Conservation (phyloP, 2,888 invertebrate genomes). For the Gymnoscelis rufifasciata region DNA sequence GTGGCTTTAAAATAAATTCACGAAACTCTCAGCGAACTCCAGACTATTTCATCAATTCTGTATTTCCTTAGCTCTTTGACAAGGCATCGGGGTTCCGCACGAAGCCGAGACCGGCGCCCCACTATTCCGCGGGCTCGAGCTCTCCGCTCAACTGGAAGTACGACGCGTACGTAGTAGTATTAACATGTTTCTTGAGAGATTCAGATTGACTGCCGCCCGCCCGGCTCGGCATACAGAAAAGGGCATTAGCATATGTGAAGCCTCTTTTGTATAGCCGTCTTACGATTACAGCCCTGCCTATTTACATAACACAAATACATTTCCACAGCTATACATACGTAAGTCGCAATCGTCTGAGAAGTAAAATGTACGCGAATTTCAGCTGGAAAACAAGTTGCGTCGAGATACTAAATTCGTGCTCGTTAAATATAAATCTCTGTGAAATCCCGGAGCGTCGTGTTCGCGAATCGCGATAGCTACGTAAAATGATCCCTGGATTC, state of each 20-base stretch:
- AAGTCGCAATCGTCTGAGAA: neutral
- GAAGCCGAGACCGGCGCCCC: conserved; percentile 24
- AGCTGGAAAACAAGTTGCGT: neutral
- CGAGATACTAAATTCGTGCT: neutral
- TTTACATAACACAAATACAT: neutral
- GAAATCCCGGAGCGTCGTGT: neutral
- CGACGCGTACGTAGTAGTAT: conserved; percentile 9
- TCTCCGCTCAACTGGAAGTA: no score
- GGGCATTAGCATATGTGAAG: conserved; percentile 7
- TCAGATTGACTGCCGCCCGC: conserved; percentile 12
- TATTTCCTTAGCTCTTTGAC: conserved; percentile 30
- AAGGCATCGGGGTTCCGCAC: conserved; percentile 19
- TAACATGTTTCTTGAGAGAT: conserved; percentile 14
- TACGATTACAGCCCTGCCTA: neutral
- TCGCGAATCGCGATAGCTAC: neutral
- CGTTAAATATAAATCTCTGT: neutral
- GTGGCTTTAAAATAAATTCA: conserved; percentile 16
- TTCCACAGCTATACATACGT: neutral
- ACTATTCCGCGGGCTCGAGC: conserved; percentile 31
- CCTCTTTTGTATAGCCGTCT: conserved; percentile 10
- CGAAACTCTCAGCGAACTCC: conserved; percentile 2
- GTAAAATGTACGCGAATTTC: neutral
- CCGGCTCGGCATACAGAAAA: conserved; percentile 6
- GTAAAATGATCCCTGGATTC: conserved; percentile 5
- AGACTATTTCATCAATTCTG: conserved; percentile 23